A percentile compares a stretch with the other conserved stretches of the same genome.
phyloP scores from a whole-genome alignment of 2,888 invertebrate genomes.

The Cinara cedri region DNA sequence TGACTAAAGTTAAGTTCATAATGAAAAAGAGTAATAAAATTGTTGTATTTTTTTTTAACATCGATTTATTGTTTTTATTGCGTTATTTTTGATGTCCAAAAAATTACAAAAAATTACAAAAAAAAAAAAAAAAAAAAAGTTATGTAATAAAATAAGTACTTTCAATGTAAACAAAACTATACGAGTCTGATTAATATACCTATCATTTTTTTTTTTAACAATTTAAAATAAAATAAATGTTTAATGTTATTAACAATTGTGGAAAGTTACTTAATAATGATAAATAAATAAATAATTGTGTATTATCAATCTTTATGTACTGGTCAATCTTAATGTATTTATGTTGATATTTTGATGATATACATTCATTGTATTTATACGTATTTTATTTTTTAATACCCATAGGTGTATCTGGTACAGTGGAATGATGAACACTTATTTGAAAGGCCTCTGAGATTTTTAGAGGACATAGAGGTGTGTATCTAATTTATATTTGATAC shows the following conservation, averaged over 20 bases:
- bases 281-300: not conserved
- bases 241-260: conserved; percentile 17
- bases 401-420: no score
- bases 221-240: conserved; percentile 6
- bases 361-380: no score
- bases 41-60: conserved; percentile 7
- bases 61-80: not conserved
- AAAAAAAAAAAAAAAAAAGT: not conserved
- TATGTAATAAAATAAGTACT: conserved; percentile 28
- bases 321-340: no score
- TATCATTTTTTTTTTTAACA: conserved; percentile 30
- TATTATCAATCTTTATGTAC: no score
- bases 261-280: not conserved
- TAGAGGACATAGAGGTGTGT: no score
- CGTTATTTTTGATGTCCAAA: conserved; percentile 13
- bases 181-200: conserved; percentile 45
- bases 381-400: no score
- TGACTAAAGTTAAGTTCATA: not conserved
- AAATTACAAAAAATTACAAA: conserved; percentile 24
- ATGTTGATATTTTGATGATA: no score
- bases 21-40: not conserved
- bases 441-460: no score
- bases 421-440: no score
- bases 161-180: conserved; percentile 37
- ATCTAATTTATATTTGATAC: no score